A percentile compares a stretch with the other conserved stretches of the same genome.
These are phyloP conservation scores for Drosophila mayri DNA, from an alignment of 1,140 invertebrate species.

Conservation along the genomic window DNA sequence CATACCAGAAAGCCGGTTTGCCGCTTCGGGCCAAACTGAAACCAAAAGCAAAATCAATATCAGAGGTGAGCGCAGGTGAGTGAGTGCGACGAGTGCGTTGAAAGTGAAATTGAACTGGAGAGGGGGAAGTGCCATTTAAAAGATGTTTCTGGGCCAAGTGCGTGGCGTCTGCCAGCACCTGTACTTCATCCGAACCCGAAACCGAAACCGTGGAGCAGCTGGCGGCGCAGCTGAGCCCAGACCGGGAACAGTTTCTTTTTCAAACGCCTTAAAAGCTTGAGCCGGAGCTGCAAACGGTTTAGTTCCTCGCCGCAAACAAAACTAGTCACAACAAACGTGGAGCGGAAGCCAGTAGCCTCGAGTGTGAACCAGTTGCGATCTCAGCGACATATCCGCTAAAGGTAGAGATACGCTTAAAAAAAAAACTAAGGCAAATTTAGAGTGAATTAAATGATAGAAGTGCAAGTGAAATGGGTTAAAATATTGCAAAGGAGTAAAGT, in stretches of 20 bases:
- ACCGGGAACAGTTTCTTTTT: constrained; percentile 49
- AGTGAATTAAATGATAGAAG: too few species aligned
- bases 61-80: constrained; percentile 58
- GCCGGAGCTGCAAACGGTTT: constrained; percentile 76
- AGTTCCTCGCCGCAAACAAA: constrained; percentile 83
- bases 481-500: neutral
- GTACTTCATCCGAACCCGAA: constrained; percentile 46
- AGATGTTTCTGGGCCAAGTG: constrained; percentile 78
- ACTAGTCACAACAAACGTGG: constrained; percentile 78
- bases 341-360: constrained; percentile 58
- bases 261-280: constrained; percentile 69
- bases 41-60: constrained; percentile 52
- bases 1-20: constrained; percentile 71
- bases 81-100: constrained; percentile 50
- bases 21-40: constrained; percentile 40
- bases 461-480: too few species aligned
- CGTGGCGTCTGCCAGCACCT: constrained; percentile 37
- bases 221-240: constrained; percentile 45
- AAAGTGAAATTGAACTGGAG: constrained; percentile 74
- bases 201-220: constrained; percentile 43
- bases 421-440: neutral
- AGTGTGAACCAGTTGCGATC: constrained; percentile 58
- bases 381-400: constrained; percentile 18
- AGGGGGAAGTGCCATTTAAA: constrained; percentile 61
- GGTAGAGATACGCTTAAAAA: constrained; percentile 16